Percentiles rank a stretch among this genome's conserved stretches.
phyloP scores from a whole-genome alignment of 1,140 invertebrate genomes.

The Drosophila equinoxialis region DNA sequence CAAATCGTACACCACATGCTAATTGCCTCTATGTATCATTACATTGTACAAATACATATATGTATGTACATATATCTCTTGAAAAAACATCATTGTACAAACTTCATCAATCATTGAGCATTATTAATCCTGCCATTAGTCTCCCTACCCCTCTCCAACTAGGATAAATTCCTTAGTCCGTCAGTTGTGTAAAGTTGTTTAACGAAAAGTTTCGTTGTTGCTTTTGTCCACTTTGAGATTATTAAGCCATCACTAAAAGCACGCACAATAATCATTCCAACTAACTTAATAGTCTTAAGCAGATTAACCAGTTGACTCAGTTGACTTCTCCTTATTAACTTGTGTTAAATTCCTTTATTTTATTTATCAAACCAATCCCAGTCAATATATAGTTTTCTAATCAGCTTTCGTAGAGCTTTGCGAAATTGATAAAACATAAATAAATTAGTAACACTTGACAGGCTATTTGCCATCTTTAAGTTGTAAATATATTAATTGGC shows the following conservation, averaged over 20 bases:
- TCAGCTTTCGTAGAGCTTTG: too few relatives aligned
- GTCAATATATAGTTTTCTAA: too few relatives aligned
- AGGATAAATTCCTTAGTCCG: background rate
- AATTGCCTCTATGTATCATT: conserved; percentile 36
- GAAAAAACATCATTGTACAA: conserved; percentile 64
- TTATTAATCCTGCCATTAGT: conserved; percentile 11
- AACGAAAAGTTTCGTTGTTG: conserved; percentile 14
- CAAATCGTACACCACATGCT: conserved; percentile 40
- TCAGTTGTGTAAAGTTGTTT: conserved; percentile 19
- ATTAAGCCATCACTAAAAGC: background rate
- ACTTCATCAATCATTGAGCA: conserved; percentile 55
- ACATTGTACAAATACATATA: background rate
- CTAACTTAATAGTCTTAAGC: too few relatives aligned
- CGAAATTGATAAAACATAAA: too few relatives aligned
- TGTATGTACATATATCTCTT: background rate
- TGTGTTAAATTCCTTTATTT: too few relatives aligned
- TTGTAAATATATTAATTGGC: too few relatives aligned
- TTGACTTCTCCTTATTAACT: too few relatives aligned
- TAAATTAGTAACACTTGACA: too few relatives aligned
- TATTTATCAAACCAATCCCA: too few relatives aligned
- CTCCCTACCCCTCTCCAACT: background rate
- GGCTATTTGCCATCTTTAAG: too few relatives aligned
- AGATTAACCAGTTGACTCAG: too few relatives aligned
- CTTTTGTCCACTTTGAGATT: background rate
- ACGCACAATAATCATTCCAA: background rate